phyloP scores from a whole-genome alignment of 2,113 vertebrate genomes.

The Notothenia rossii region DNA sequence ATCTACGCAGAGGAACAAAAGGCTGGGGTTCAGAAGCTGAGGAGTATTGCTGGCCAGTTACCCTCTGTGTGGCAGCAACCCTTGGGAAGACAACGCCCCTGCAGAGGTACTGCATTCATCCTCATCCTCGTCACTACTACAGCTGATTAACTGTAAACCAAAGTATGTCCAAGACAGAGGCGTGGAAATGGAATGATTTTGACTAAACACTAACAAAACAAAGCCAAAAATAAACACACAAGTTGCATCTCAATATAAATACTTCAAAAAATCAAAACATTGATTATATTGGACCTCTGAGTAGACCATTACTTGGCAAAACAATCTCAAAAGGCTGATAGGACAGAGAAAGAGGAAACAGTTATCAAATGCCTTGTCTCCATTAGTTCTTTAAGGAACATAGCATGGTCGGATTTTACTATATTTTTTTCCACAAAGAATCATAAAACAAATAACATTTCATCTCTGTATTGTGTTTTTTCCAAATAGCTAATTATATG shows the following conservation, averaged over 20 bases:
- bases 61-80: constrained; percentile 5
- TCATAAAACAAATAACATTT: not conserved
- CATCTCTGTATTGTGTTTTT: not conserved
- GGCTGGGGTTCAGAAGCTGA: constrained; percentile 13
- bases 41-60: constrained; percentile 12
- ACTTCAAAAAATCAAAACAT: constrained; percentile 39
- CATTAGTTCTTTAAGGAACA: constrained; percentile 27
- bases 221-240: constrained; percentile 20
- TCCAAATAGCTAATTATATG: constrained; percentile 45
- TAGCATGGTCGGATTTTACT: not conserved
- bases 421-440: constrained; percentile 3
- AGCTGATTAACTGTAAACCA: constrained; percentile 41
- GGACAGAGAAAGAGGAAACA: constrained; percentile 19
- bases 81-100: constrained; percentile 47
- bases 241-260: constrained; percentile 40
- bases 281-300: constrained; percentile 49
- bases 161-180: constrained; percentile 23
- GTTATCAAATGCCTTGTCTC: constrained; percentile 56
- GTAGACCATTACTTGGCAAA: constrained; percentile 58
- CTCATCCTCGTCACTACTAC: constrained; percentile 18
- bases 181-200: constrained; percentile 60
- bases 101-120: constrained; percentile 13
- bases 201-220: constrained; percentile 28
- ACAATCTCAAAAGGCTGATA: constrained; percentile 68
- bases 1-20: constrained; percentile 57